A percentile compares a stretch with the other conserved stretches of the same genome.
These are phyloP conservation scores for Kuschelorhynchus macadamiae DNA, from an alignment of 2,888 invertebrate species.

Conservation along the genomic window DNA sequence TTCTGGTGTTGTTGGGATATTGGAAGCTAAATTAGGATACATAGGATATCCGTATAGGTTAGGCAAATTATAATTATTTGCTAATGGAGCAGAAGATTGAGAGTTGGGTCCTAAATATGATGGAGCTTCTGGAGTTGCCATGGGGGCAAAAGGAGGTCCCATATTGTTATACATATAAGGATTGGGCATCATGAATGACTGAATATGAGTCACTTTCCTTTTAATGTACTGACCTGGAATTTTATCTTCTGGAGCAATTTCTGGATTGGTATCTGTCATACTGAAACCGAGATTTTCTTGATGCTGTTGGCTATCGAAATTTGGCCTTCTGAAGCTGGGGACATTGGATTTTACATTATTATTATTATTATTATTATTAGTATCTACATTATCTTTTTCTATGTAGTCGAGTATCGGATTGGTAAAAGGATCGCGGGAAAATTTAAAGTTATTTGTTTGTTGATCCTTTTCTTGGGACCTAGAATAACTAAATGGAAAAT, in stretches of 20 bases:
- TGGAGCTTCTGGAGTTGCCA: too few species aligned
- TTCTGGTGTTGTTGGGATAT: too few species aligned
- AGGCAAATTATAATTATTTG: too few species aligned
- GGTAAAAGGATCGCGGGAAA: constrained; percentile 58
- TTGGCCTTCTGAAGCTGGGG: constrained; percentile 32
- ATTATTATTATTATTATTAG: neutral
- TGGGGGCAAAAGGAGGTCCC: too few species aligned
- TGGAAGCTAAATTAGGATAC: too few species aligned
- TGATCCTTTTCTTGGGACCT: constrained; percentile 50
- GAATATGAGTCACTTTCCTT: constrained; percentile 66
- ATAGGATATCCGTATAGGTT: too few species aligned
- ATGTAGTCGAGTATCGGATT: constrained; percentile 64
- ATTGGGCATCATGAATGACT: constrained; percentile 60
- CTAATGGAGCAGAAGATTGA: too few species aligned
- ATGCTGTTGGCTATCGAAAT: constrained; percentile 10
- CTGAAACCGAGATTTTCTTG: constrained; percentile 44
- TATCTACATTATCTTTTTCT: constrained; percentile 48
- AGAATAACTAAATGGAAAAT: constrained; percentile 58
- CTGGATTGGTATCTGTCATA: constrained; percentile 50
- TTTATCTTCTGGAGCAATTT: constrained; percentile 57
- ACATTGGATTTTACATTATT: too few species aligned
- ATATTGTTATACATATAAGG: constrained; percentile 25
- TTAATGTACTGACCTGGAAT: constrained; percentile 63
- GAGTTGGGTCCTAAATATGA: too few species aligned
- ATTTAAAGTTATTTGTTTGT: constrained; percentile 56